Evolutionary conservation across 1,140 invertebrate genomes (phyloP).

Genomic region (Aphaenogaster rudis): DNA sequence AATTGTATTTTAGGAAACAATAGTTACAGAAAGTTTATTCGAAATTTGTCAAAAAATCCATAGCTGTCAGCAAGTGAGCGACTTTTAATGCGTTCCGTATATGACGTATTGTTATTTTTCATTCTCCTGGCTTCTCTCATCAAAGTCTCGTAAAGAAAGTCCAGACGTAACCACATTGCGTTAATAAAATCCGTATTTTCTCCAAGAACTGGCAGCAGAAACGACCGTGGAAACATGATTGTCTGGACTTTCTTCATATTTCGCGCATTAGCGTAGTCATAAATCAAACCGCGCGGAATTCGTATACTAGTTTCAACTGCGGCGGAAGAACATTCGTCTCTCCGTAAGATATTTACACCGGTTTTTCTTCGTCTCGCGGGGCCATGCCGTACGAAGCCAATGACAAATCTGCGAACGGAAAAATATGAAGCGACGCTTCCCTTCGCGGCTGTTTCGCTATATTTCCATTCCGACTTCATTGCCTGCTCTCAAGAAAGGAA

Average conservation of each 20-base stretch:
- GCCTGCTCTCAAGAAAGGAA: constrained; percentile 37
- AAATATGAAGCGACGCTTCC: constrained; percentile 66
- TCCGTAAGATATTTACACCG: constrained; percentile 67
- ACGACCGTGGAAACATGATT: constrained; percentile 32
- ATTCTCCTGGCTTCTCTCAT: constrained; percentile 17
- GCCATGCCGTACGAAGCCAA: constrained; percentile 45
- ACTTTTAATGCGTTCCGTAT: constrained; percentile 8
- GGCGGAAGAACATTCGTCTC: constrained; percentile 55
- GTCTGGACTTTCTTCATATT: constrained; percentile 54
- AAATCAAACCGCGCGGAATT: constrained; percentile 57
- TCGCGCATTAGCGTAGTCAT: constrained; percentile 64
- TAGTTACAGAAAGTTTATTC: background rate
- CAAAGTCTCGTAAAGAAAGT: constrained; percentile 51
- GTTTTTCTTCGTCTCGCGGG: constrained; percentile 61
- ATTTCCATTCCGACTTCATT: constrained; percentile 33
- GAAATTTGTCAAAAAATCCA: background rate
- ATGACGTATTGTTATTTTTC: constrained; percentile 36
- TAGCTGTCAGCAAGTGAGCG: background rate
- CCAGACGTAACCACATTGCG: constrained; percentile 40
- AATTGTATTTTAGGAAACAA: background rate
- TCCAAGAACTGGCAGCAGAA: constrained; percentile 19
- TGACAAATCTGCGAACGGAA: constrained; percentile 70
- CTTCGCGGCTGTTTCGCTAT: constrained; percentile 1
- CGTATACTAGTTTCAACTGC: constrained; percentile 68
- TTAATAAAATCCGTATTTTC: constrained; percentile 61